A percentile compares a stretch with the other conserved stretches of the same genome.
phyloP scores from a whole-genome alignment of 1,140 invertebrate genomes.

The Bombus sibiricus region DNA sequence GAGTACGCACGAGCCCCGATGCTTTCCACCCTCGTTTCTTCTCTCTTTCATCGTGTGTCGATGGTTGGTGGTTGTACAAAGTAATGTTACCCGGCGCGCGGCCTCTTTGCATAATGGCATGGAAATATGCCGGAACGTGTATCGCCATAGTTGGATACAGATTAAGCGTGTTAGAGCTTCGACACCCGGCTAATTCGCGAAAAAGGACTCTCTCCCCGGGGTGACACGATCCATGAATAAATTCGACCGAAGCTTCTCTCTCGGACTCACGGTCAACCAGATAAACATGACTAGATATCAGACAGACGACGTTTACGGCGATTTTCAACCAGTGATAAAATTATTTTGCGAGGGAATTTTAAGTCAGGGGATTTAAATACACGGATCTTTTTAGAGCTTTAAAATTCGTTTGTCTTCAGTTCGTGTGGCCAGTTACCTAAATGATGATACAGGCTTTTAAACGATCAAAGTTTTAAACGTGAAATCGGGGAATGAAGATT shows the following conservation, averaged over 20 bases:
- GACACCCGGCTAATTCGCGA: constrained; percentile 69
- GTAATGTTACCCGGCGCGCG: constrained; percentile 71
- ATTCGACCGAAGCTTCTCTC: constrained; percentile 39
- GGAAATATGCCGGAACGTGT: constrained; percentile 79
- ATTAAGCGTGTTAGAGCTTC: constrained; percentile 78
- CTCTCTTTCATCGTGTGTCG: constrained; percentile 45
- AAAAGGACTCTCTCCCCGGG: constrained; percentile 59
- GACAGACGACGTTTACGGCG: background rate
- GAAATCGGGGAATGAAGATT: background rate
- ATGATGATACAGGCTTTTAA: background rate
- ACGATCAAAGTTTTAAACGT: background rate
- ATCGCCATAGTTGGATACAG: constrained; percentile 77
- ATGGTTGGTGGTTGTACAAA: constrained; percentile 58
- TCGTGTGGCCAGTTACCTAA: background rate
- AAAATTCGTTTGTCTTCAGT: background rate
- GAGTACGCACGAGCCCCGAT: constrained; percentile 63
- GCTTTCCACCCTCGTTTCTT: constrained; percentile 48
- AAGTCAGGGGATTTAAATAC: background rate
- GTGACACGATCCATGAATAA: constrained; percentile 63
- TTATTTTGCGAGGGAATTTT: background rate
- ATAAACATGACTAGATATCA: background rate
- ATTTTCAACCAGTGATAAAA: background rate
- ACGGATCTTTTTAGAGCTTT: background rate
- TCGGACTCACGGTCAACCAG: constrained; percentile 3
- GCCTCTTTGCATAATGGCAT: constrained; percentile 79